These are phyloP conservation scores for Coluber constrictor DNA, from an alignment of 2,797 vertebrate species.

Conservation along the genomic window DNA sequence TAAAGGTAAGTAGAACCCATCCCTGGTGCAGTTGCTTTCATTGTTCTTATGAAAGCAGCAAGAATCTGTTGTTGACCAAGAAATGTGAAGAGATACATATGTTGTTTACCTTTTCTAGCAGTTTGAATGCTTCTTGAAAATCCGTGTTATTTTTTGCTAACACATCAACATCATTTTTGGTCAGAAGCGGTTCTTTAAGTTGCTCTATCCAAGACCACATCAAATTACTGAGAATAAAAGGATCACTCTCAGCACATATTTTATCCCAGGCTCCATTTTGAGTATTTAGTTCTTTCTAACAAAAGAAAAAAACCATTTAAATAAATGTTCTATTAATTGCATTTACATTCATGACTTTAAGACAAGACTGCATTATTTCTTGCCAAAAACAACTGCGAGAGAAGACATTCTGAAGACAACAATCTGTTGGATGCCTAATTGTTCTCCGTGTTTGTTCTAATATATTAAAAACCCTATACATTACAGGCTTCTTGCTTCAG, in stretches of 20 bases:
- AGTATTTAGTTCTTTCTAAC: constrained; percentile 89
- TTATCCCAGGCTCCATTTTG: constrained; percentile 91
- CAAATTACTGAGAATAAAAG: constrained; percentile 84
- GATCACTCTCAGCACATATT: constrained; percentile 85
- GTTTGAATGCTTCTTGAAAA: constrained; percentile 76
- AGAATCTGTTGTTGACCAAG: neutral
- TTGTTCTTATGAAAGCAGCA: neutral
- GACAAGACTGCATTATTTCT: neutral
- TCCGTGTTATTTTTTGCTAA: constrained; percentile 72
- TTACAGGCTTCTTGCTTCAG: neutral
- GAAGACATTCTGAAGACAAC: neutral
- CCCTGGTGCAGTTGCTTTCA: neutral
- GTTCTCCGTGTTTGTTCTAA: neutral
- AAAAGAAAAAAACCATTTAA: constrained; percentile 13
- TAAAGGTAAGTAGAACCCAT: too few species aligned
- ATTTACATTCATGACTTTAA: neutral
- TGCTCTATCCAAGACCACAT: constrained; percentile 99
- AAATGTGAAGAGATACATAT: neutral
- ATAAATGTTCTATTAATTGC: neutral
- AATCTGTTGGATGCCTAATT: neutral
- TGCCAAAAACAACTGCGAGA: neutral
- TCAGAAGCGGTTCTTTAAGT: constrained; percentile 89
- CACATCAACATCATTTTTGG: constrained; percentile 77
- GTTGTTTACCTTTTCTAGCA: constrained; percentile 83
- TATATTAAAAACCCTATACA: neutral